Evolutionary conservation across 2,797 vertebrate genomes (phyloP).

Genomic region (Aeoliscus strigatus): DNA sequence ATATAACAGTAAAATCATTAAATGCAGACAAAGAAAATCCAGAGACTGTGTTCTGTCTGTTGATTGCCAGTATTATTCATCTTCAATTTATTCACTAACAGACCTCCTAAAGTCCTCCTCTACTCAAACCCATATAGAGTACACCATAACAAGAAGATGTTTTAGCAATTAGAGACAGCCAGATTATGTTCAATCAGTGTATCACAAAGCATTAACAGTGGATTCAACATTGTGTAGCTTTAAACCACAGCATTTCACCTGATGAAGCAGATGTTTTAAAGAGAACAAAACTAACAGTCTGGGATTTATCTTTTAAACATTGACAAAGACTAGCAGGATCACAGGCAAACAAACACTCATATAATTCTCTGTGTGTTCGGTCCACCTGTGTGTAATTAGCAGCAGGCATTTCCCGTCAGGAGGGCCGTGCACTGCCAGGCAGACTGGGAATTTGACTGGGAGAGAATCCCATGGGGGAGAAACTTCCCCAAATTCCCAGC

Average conservation of each 20-base stretch:
- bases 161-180: slow-evolving; percentile 6
- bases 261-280: slow-evolving; percentile 8
- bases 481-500: slow-evolving; percentile 44
- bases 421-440: slow-evolving; percentile 58
- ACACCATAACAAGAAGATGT: slow-evolving; percentile 26
- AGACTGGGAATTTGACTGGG: slow-evolving; percentile 57
- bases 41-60: too few relatives aligned
- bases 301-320: background rate
- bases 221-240: slow-evolving; percentile 12
- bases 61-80: too few relatives aligned
- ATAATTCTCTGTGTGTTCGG: slow-evolving; percentile 22
- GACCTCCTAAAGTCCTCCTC: too few relatives aligned
- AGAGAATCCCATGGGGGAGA: slow-evolving; percentile 30
- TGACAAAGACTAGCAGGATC: slow-evolving; percentile 38
- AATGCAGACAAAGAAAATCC: too few relatives aligned
- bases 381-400: slow-evolving; percentile 77
- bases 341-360: slow-evolving; percentile 45
- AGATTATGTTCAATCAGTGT: slow-evolving; percentile 13
- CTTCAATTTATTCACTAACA: too few relatives aligned
- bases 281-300: slow-evolving; percentile 4
- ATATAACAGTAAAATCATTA: too few relatives aligned
- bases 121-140: too few relatives aligned
- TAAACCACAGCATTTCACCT: slow-evolving; percentile 8
- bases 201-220: slow-evolving; percentile 3
- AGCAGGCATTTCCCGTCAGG: slow-evolving; percentile 74